Percentiles rank a stretch among this genome's conserved stretches.
Conservation (phyloP, 2,113 vertebrate species). For the Cisticola juncidis region DNA sequence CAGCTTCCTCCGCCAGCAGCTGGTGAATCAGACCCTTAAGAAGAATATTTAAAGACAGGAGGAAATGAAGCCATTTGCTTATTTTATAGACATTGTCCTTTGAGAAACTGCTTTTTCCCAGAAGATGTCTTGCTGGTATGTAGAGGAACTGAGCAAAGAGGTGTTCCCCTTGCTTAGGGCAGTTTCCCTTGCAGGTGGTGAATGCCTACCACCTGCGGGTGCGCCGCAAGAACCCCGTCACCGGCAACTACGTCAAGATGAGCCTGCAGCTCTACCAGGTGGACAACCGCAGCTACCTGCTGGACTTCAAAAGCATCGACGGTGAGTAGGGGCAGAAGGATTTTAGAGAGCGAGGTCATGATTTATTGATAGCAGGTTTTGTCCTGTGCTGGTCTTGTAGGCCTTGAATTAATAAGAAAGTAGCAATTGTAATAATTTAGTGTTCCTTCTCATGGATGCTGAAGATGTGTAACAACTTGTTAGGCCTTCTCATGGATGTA, state of each 20-base stretch:
- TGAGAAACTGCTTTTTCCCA: background rate
- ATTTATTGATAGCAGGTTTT: too few species aligned
- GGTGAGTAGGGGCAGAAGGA: constrained; percentile 70
- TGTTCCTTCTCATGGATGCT: too few species aligned
- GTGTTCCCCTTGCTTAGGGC: constrained; percentile 15
- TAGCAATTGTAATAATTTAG: too few species aligned
- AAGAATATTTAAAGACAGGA: background rate
- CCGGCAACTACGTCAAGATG: constrained; percentile 96
- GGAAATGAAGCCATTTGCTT: background rate
- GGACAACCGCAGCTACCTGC: constrained; percentile 93
- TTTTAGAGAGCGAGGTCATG: too few species aligned
- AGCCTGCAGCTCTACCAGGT: constrained; percentile 99
- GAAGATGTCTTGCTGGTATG: background rate
- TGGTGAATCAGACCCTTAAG: background rate
- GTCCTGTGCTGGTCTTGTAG: too few species aligned
- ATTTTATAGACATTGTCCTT: background rate
- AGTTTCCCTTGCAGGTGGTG: constrained; percentile 82
- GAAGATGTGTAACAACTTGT: too few species aligned
- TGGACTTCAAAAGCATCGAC: constrained; percentile 98
- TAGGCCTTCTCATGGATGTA: too few species aligned
- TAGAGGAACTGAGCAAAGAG: background rate
- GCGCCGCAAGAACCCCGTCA: constrained; percentile 93
- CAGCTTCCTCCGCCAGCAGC: background rate
- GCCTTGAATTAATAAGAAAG: too few species aligned
- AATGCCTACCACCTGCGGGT: constrained; percentile 95